Evolutionary conservation across 2,797 vertebrate genomes (phyloP).

Genomic region (Sternotherus odoratus): DNA sequence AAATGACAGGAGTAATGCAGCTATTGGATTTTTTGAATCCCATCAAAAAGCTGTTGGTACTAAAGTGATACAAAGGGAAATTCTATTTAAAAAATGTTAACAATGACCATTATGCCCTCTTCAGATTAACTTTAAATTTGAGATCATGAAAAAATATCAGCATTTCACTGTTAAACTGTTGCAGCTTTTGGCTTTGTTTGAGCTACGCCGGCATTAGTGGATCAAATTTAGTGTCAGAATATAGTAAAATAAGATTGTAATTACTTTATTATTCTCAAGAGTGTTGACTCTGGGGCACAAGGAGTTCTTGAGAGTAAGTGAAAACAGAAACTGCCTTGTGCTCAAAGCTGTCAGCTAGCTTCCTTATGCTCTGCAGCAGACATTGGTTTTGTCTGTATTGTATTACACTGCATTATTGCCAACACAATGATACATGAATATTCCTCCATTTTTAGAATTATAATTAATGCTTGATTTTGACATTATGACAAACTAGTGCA

Average conservation of each 20-base stretch:
- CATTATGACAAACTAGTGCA: slow-evolving; percentile 69
- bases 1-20: slow-evolving; percentile 61
- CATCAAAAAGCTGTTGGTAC: slow-evolving; percentile 42
- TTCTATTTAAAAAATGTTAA: slow-evolving; percentile 64
- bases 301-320: slow-evolving; percentile 77
- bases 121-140: slow-evolving; percentile 50
- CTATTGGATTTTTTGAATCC: background rate
- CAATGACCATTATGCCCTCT: slow-evolving; percentile 51
- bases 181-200: slow-evolving; percentile 66
- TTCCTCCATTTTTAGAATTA: slow-evolving; percentile 77
- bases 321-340: slow-evolving; percentile 81
- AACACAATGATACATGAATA: slow-evolving; percentile 76
- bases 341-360: slow-evolving; percentile 70
- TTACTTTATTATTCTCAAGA: slow-evolving; percentile 79
- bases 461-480: slow-evolving; percentile 74
- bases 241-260: slow-evolving; percentile 78
- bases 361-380: slow-evolving; percentile 73
- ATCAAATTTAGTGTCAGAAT: slow-evolving; percentile 75
- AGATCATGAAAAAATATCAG: slow-evolving; percentile 64
- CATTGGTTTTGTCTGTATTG: slow-evolving; percentile 65
- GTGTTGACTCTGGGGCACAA: slow-evolving; percentile 70
- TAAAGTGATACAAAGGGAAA: slow-evolving; percentile 52
- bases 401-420: slow-evolving; percentile 69
- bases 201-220: slow-evolving; percentile 61
- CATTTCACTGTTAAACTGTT: slow-evolving; percentile 56